Evolutionary conservation across 2,888 invertebrate species (phyloP).

Genomic region (Gastrophysa polygoni): DNA sequence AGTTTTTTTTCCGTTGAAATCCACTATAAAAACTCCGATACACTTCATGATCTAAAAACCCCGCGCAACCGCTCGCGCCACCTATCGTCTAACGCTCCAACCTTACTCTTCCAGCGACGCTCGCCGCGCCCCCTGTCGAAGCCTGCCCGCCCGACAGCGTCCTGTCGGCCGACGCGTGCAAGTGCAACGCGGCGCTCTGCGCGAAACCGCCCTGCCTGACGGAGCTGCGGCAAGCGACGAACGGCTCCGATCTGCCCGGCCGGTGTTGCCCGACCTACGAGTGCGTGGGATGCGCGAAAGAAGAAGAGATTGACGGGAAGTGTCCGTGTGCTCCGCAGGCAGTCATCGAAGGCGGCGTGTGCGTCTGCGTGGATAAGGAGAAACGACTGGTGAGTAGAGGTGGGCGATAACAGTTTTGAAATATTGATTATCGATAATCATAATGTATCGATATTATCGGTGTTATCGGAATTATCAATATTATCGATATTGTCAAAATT

Average conservation of each 20-base stretch:
- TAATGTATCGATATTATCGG: too few species aligned
- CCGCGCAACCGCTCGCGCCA: neutral
- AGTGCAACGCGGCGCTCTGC: conserved; percentile 47
- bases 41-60: too few species aligned
- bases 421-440: too few species aligned
- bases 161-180: conserved; percentile 43
- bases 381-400: conserved; percentile 42
- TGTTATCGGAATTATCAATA: too few species aligned
- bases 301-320: conserved; percentile 44
- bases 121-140: conserved; percentile 45
- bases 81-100: neutral
- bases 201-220: conserved; percentile 45
- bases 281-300: conserved; percentile 49
- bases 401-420: too few species aligned
- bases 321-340: conserved; percentile 51
- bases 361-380: conserved; percentile 47
- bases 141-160: conserved; percentile 50
- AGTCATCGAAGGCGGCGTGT: conserved; percentile 43
- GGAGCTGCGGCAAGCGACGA: conserved; percentile 36
- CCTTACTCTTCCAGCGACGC: conserved; percentile 39
- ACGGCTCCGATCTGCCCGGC: conserved; percentile 46
- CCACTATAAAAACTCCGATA: too few species aligned
- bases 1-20: too few species aligned
- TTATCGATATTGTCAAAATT: too few species aligned
- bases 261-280: conserved; percentile 50